A percentile compares a stretch with the other conserved stretches of the same genome.
Evolutionary conservation across 2,888 invertebrate genomes (phyloP).

Genomic region (Torymus tubicola): DNA sequence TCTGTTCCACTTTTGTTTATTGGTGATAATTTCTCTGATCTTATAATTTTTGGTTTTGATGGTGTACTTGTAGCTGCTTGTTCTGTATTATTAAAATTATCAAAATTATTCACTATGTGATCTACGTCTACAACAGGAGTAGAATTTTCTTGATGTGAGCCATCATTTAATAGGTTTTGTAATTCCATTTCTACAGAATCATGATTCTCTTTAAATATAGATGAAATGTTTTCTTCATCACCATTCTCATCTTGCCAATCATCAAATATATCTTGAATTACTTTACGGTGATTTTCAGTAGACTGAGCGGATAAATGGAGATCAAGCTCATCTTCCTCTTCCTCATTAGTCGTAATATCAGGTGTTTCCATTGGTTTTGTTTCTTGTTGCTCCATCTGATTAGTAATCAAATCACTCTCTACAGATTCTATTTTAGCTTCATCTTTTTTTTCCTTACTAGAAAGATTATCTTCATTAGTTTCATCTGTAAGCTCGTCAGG

Average conservation of each 20-base stretch:
- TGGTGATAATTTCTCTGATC: constrained; percentile 26
- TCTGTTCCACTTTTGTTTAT: constrained; percentile 7
- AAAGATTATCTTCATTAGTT: too few species aligned
- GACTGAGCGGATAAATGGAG: constrained; percentile 50
- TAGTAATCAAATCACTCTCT: too few species aligned
- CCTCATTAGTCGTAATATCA: not conserved
- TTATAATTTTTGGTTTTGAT: constrained; percentile 24
- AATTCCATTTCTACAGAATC: constrained; percentile 56
- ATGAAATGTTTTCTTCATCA: constrained; percentile 66
- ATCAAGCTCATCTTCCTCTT: constrained; percentile 42
- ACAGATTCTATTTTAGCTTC: not conserved
- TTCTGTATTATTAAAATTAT: constrained; percentile 27
- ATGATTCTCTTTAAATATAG: constrained; percentile 54
- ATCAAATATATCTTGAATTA: constrained; percentile 74
- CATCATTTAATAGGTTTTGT: constrained; percentile 61
- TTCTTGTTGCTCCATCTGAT: not conserved
- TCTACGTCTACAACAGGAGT: constrained; percentile 34
- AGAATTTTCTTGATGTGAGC: constrained; percentile 59
- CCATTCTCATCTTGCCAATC: constrained; percentile 73
- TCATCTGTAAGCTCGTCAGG: not conserved
- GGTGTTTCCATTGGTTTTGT: not conserved
- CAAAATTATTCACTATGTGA: constrained; percentile 23
- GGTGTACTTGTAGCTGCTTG: constrained; percentile 3
- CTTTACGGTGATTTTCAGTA: constrained; percentile 66
- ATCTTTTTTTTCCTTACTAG: not conserved